These are phyloP conservation scores for Scyliorhinus canicula DNA, from an alignment of 2,797 vertebrate genomes.

Conservation along the genomic window DNA sequence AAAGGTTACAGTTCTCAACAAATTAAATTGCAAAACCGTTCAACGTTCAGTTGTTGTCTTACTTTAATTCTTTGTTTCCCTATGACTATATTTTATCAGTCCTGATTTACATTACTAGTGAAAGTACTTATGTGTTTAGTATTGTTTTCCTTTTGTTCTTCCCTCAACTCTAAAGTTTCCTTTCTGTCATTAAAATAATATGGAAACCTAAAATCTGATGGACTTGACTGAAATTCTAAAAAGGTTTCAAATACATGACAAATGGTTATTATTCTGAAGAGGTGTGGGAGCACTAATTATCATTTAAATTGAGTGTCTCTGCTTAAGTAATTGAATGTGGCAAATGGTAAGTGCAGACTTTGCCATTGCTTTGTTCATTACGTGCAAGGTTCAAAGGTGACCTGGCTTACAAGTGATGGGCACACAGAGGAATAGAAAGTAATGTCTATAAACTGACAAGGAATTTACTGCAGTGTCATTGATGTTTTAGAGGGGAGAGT, in stretches of 20 bases:
- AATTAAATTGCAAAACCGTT: conserved; percentile 57
- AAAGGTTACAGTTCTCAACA: conserved; percentile 48
- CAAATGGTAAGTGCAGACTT: not conserved
- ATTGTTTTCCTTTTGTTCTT: not conserved
- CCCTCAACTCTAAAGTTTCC: not conserved
- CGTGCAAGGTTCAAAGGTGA: not conserved
- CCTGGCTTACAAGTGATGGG: not conserved
- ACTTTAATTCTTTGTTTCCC: conserved; percentile 42
- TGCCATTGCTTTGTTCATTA: not conserved
- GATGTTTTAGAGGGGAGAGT: not conserved
- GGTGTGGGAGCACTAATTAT: not conserved
- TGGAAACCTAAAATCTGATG: not conserved
- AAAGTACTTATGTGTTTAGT: not conserved
- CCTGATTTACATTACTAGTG: not conserved
- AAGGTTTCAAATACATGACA: not conserved
- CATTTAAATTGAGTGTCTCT: not conserved
- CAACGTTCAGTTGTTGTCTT: conserved; percentile 45
- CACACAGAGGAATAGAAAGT: not conserved
- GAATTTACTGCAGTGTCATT: not conserved
- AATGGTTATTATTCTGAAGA: not conserved
- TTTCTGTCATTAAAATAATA: not conserved
- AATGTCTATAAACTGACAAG: not conserved
- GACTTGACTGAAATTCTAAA: not conserved
- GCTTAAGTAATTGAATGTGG: not conserved
- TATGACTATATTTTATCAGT: not conserved